These are phyloP conservation scores for Listronotus oregonensis DNA, from an alignment of 1,140 invertebrate genomes.

Conservation along the genomic window DNA sequence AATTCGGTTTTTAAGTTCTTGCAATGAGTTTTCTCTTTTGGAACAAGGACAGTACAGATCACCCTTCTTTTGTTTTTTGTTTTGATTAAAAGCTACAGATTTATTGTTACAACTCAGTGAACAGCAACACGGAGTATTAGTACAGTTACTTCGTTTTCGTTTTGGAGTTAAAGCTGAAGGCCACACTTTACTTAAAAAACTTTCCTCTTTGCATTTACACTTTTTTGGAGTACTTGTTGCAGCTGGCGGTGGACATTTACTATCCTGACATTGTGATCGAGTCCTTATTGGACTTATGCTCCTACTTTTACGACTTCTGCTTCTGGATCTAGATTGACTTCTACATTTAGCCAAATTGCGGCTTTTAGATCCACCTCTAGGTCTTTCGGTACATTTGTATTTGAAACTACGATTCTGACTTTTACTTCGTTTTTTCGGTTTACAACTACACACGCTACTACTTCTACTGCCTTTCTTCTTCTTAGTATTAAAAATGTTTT, in stretches of 20 bases:
- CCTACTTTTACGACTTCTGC: not conserved
- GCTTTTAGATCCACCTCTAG: too few species aligned
- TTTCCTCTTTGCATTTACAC: not conserved
- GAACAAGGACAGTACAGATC: too few species aligned
- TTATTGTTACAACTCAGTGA: not conserved
- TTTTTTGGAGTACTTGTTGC: constrained; percentile 10
- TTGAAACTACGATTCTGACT: not conserved
- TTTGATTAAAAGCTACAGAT: not conserved
- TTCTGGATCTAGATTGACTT: not conserved
- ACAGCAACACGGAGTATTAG: not conserved
- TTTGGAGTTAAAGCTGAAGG: not conserved
- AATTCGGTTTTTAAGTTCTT: constrained; percentile 3
- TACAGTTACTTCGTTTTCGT: constrained; percentile 5
- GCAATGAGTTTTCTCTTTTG: not conserved
- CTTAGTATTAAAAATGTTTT: constrained; percentile 23
- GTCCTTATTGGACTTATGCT: not conserved
- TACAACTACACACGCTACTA: not conserved
- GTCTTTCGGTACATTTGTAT: too few species aligned
- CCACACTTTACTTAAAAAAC: constrained; percentile 15
- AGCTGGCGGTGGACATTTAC: not conserved
- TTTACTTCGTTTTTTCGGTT: not conserved
- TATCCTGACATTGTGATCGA: not conserved
- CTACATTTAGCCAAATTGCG: not conserved
- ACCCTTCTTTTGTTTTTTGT: not conserved
- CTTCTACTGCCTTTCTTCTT: constrained; percentile 7